Conservation (phyloP, 2,888 invertebrate species). For the Aporophyla lueneburgensis region DNA sequence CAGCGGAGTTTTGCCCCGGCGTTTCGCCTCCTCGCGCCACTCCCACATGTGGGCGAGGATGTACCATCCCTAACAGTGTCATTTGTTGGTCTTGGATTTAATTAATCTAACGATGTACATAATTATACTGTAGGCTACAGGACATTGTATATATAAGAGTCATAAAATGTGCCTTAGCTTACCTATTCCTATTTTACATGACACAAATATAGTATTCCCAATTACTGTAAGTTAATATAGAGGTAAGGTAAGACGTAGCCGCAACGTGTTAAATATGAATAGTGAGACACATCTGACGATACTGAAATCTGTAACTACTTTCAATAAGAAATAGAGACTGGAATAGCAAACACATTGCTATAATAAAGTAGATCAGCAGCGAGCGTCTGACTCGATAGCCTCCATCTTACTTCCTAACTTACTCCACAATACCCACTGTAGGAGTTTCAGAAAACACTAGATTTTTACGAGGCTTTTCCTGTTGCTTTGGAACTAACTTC, state of each 20-base stretch:
- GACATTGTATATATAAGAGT: no score
- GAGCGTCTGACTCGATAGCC: conserved; percentile 24
- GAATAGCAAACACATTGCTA: conserved; percentile 18
- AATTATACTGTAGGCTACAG: no score
- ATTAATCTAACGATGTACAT: no score
- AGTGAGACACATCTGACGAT: conserved; percentile 1
- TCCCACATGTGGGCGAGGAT: no score
- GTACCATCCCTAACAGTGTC: no score
- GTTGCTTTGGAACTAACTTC: conserved; percentile 1
- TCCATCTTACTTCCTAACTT: conserved; percentile 20
- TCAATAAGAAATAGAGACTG: neutral
- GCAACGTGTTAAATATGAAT: conserved; percentile 9
- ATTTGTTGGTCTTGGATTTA: no score
- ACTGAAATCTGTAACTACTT: conserved; percentile 9
- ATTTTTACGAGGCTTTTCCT: conserved; percentile 40
- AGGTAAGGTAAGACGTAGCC: neutral
- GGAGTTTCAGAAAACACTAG: conserved; percentile 39
- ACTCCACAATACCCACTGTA: neutral
- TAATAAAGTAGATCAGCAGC: conserved; percentile 16
- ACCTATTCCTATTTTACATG: no score
- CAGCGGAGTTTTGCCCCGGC: no score
- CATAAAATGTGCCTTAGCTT: neutral
- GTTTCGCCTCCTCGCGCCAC: no score
- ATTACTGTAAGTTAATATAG: neutral
- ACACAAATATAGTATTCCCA: neutral